phyloP scores from a whole-genome alignment of 2,113 vertebrate species.

The Gallinago media region DNA sequence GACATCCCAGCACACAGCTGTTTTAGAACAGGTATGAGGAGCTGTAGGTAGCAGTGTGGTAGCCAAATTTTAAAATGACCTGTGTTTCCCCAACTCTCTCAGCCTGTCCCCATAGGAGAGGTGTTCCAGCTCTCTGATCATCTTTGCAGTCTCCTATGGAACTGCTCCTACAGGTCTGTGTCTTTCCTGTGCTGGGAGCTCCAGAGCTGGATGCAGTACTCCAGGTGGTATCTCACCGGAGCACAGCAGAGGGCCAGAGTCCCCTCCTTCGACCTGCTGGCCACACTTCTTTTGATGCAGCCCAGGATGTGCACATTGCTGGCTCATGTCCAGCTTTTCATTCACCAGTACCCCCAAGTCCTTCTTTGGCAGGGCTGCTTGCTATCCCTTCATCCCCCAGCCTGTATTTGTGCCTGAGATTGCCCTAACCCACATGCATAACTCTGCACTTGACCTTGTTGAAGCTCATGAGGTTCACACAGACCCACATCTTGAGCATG shows the following conservation, averaged over 20 bases:
- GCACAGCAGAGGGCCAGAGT: not conserved
- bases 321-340: not conserved
- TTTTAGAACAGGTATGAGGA: not conserved
- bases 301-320: not conserved
- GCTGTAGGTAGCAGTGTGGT: not conserved
- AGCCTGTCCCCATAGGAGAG: not conserved
- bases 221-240: not conserved
- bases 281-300: not conserved
- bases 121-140: not conserved
- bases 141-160: not conserved
- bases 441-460: not conserved
- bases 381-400: not conserved
- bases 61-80: not conserved
- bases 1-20: not conserved
- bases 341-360: not conserved
- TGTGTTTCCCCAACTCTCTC: not conserved
- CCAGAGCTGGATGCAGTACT: not conserved
- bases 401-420: not conserved
- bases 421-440: not conserved
- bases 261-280: not conserved
- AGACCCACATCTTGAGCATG: not conserved
- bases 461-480: not conserved
- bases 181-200: not conserved
- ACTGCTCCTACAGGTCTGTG: not conserved
- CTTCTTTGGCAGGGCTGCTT: not conserved